Percentiles rank a stretch among this genome's conserved stretches.
Conservation (phyloP, 2,888 invertebrate species). For the Drosophila trichaetosa region DNA sequence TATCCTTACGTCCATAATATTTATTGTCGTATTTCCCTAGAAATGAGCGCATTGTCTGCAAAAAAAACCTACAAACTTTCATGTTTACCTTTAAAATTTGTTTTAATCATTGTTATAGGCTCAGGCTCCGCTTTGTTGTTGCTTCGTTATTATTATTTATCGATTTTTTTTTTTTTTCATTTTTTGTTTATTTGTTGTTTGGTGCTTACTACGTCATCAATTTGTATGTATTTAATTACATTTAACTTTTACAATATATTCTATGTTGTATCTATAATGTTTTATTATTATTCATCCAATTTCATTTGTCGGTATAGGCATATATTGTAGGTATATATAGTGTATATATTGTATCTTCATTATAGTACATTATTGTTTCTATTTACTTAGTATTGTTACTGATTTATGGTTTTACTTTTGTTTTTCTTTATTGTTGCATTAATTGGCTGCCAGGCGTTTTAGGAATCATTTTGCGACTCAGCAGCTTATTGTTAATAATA, state of each 20-base stretch:
- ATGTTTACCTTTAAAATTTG: background rate
- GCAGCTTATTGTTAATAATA: constrained; percentile 65
- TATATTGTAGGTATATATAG: constrained; percentile 79
- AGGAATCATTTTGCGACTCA: constrained; percentile 64
- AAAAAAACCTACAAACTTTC: background rate
- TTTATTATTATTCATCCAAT: constrained; percentile 62
- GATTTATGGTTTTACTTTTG: constrained; percentile 39
- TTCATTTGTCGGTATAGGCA: constrained; percentile 74
- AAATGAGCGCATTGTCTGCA: background rate
- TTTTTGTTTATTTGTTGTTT: constrained; percentile 67
- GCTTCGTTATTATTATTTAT: constrained; percentile 4
- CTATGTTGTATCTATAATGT: constrained; percentile 62
- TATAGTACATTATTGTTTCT: constrained; percentile 81
- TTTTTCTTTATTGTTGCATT: constrained; percentile 43
- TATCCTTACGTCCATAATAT: background rate
- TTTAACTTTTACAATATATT: constrained; percentile 78
- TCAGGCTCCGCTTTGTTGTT: constrained; percentile 43
- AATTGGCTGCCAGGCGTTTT: constrained; percentile 69
- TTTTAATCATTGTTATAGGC: constrained; percentile 24
- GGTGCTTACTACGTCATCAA: constrained; percentile 75
- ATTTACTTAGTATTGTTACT: constrained; percentile 78
- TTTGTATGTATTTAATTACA: constrained; percentile 70
- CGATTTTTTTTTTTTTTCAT: constrained; percentile 24
- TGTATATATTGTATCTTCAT: constrained; percentile 69
- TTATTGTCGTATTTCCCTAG: background rate